Base-by-base conservation (phyloP, 2,888 invertebrate genomes). In the Chloroclystis v-ata region DNA sequence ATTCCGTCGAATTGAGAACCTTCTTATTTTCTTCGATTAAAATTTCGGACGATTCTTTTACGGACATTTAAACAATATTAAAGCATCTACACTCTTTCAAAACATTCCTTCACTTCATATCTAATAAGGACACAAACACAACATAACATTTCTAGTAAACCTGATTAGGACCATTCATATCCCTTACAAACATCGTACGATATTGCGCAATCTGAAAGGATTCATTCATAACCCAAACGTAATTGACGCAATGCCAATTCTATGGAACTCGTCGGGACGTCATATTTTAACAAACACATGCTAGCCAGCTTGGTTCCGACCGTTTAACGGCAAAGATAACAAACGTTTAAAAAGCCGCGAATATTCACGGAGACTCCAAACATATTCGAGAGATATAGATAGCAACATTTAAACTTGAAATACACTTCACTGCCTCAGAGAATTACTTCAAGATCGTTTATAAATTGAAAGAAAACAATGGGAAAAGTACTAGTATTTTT, bases 321-420 rank as follows among this genome's bases (percentile, higher is more conserved):
- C 37, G 30, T 50, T 37, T 43, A 47, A 56, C 46, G 38, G 35
- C 10, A 5, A 32, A 61, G 73, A 74, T 74, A 72, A 68, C 67
- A 61, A 43, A 35, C 46, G 59, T 69, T 77, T 78, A 78, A 70
- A 77, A 73, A 65, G 63, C 67, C 38, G 55, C 47, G 33, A 49
- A 49, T 40, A 33, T 47, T 41, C 40, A 37, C 6, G 30, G 32
- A 40, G 9, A n/a, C 46, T 46, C 40, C 67, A 70, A 69, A 69
- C 59, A 63, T 57, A 48, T 56, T 49, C 39, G 48, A 56, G 43
- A 60, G 28, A 43, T 32, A 43, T 43, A 50, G 55, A 52, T 30
- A 51, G 54, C 20, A 43, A 37, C 47, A 52, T 33, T 9, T 29
- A 10, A 2, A 28, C n/a, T 9, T 28, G 9, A 26, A 26, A 26